These are phyloP conservation scores for Synodontis membranacea DNA, from an alignment of 2,113 vertebrate genomes.

Conservation along the genomic window DNA sequence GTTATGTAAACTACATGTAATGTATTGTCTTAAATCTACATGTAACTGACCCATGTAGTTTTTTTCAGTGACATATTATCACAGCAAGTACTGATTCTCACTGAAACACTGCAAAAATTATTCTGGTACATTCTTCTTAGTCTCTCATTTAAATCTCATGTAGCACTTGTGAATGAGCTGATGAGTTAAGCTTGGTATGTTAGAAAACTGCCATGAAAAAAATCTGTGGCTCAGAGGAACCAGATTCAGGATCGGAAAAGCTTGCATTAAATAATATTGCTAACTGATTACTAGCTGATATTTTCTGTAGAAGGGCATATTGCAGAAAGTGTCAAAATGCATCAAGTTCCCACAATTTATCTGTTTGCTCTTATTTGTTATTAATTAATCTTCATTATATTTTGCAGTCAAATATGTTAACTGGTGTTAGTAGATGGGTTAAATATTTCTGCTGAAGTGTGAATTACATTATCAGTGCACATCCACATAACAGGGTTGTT, in stretches of 20 bases:
- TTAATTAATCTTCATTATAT: neutral
- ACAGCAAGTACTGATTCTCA: neutral
- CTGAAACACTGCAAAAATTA: neutral
- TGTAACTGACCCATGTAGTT: no score
- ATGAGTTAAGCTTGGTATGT: neutral
- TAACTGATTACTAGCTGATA: neutral
- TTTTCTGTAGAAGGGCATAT: neutral
- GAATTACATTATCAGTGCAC: neutral
- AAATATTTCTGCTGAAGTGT: neutral
- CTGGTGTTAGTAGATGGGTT: neutral
- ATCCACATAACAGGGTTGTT: neutral
- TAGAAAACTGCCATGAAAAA: neutral
- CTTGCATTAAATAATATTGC: neutral
- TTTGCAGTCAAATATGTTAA: neutral
- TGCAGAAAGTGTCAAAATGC: neutral
- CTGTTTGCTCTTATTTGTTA: neutral
- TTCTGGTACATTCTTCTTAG: neutral
- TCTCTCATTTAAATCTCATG: neutral
- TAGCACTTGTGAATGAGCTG: neutral
- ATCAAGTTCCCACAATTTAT: no score
- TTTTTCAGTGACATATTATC: no score
- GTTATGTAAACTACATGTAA: no score
- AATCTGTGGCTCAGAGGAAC: neutral
- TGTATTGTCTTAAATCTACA: no score
- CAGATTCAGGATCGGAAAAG: neutral